Base-by-base conservation (phyloP, 2,888 invertebrate species). In the Scelioninae gen. 1 region DNA sequence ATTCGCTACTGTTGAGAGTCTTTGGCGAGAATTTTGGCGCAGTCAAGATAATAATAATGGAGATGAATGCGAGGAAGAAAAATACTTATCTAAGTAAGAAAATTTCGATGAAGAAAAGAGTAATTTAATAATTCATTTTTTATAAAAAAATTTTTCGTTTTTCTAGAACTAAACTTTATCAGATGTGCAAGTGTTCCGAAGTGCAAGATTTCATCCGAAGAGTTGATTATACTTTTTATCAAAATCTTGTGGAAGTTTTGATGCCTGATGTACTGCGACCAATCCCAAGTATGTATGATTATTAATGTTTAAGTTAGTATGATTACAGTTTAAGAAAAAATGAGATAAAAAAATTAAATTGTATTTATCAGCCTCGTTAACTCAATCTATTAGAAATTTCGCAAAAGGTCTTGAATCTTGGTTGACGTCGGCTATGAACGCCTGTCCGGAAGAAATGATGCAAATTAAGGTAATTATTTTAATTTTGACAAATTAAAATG, bases 201-300 rank as follows among this genome's bases (percentile, higher is more conserved):
- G 95, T 97, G 68, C 96, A 96, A 90, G 94, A 95, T 71, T 98
- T 96, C 94, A 95, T 98, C 87, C 94, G 95, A 65, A 94, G 94
- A 89, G 97, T 98, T 63, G 98, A 99, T 93, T 96, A 97, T 91
- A 95, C 95, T 85, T 97, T 99, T 93, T 98, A 99, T 93, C 99
- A 99, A 93, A 97, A 97, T 91, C 95, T 99, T 87, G 98, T 99
- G 9, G 98, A 98, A 93, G 96, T 99, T 88, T 95, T 99, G 87
- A 96, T 99, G 93, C 99, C 99, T 15, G 98, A 99, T 93, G 98
- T 99, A 58, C 94, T 99, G 83, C 95, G 97, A 87, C 98, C 98
- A 45, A 98, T 98, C 89, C 98, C 98, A 85, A 97, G 98, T 95
- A 90, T 23, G 45, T 38, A 68, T 65, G 11, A 10, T 15, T 15